Conservation (phyloP, 2,888 invertebrate species). For the Colostygia pectinataria region DNA sequence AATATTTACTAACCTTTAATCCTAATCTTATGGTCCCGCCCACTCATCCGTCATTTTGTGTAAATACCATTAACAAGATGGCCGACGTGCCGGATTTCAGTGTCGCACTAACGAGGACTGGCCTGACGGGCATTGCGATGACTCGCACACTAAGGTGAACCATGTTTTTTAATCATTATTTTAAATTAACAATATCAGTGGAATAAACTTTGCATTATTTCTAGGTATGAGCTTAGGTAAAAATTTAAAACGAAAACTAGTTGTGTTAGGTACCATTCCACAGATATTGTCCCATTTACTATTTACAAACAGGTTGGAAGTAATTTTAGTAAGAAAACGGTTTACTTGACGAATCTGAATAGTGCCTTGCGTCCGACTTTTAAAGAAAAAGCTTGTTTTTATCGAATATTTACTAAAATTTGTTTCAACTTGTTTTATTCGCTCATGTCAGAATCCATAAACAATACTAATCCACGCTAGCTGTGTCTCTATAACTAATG, state of each 20-base stretch:
- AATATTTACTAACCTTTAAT: conserved; percentile 27
- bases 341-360: too few species aligned
- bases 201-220: not conserved
- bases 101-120: conserved; percentile 73
- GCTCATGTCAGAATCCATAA: too few species aligned
- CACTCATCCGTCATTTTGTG: conserved; percentile 58
- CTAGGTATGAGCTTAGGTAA: too few species aligned
- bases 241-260: too few species aligned
- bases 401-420: not conserved
- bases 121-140: conserved; percentile 74
- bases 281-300: not conserved
- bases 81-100: conserved; percentile 62
- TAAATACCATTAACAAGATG: conserved; percentile 75
- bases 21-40: conserved; percentile 42
- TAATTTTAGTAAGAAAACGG: not conserved
- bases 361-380: too few species aligned
- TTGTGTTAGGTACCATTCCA: not conserved
- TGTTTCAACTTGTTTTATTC: not conserved
- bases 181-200: not conserved
- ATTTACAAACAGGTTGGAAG: not conserved
- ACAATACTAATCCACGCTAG: not conserved
- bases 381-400: too few species aligned
- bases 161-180: conserved; percentile 35
- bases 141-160: conserved; percentile 79
- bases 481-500: too few species aligned